phyloP scores from a whole-genome alignment of 1,140 invertebrate species.

The Adoxophyes honmai region DNA sequence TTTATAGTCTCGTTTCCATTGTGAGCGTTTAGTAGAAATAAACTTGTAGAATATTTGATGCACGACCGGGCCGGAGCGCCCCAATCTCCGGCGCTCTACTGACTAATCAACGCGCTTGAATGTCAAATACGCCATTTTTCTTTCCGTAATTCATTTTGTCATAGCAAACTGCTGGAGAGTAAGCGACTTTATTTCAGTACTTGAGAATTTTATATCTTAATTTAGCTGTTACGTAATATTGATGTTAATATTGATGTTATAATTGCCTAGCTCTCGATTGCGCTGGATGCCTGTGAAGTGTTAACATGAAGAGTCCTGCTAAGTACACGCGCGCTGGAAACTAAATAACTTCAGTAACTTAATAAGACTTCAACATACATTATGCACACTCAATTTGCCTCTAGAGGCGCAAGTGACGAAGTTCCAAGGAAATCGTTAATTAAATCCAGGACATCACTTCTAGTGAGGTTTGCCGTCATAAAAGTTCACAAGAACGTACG shows the following conservation, averaged over 20 bases:
- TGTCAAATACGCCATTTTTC: background rate
- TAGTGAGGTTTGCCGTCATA: conserved; percentile 35
- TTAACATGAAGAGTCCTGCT: too few species aligned
- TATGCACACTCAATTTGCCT: conserved; percentile 17
- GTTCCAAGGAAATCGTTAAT: conserved; percentile 38
- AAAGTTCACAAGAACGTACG: conserved; percentile 30
- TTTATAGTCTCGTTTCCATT: conserved; percentile 76
- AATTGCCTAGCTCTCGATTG: too few species aligned
- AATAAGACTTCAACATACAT: conserved; percentile 4
- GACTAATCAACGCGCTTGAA: conserved; percentile 43
- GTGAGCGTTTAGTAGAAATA: conserved; percentile 72
- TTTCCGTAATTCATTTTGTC: background rate
- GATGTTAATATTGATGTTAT: too few species aligned
- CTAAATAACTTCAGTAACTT: conserved; percentile 2
- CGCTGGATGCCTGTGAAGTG: too few species aligned
- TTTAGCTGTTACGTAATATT: too few species aligned
- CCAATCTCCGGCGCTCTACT: conserved; percentile 59
- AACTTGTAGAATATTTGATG: conserved; percentile 71
- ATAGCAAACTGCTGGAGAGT: too few species aligned
- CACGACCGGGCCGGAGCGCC: conserved; percentile 43
- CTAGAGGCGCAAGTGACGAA: conserved; percentile 24
- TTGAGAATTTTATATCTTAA: too few species aligned
- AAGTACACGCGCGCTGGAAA: background rate
- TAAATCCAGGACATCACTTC: conserved; percentile 33
- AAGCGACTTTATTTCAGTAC: too few species aligned